A percentile compares a stretch with the other conserved stretches of the same genome.
These are phyloP conservation scores for Caenorhabditis sulstoni DNA, from an alignment of 2,888 invertebrate species.

Conservation along the genomic window DNA sequence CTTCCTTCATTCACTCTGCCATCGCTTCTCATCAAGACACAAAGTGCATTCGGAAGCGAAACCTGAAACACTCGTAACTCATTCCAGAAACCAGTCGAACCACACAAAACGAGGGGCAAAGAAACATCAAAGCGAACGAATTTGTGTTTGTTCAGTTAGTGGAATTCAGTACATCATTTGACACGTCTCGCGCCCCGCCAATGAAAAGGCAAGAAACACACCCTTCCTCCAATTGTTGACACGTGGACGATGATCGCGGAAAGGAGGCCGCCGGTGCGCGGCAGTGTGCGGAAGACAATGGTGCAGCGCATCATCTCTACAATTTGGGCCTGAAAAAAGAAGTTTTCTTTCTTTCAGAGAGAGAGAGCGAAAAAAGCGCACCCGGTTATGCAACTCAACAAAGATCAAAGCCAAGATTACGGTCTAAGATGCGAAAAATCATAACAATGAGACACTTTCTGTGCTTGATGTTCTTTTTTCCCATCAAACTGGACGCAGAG, in stretches of 20 bases:
- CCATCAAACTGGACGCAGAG: not conserved
- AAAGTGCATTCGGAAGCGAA: no score
- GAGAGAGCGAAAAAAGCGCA: not conserved
- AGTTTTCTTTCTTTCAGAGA: slow-evolving; percentile 8
- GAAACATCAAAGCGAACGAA: not conserved
- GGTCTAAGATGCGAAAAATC: not conserved
- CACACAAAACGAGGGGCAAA: not conserved
- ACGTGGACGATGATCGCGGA: slow-evolving; percentile 56
- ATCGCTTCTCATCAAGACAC: no score
- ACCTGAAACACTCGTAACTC: not conserved
- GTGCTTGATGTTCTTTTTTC: not conserved
- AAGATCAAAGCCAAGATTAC: slow-evolving; percentile 16
- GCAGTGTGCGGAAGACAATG: slow-evolving; percentile 38
- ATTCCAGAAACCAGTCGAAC: slow-evolving; percentile 41
- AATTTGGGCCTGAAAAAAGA: slow-evolving; percentile 22
- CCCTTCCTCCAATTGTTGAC: slow-evolving; percentile 46
- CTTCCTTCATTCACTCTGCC: no score
- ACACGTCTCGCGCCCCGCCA: slow-evolving; percentile 30
- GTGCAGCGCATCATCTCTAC: slow-evolving; percentile 17
- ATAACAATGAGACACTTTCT: not conserved
- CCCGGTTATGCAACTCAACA: slow-evolving; percentile 39
- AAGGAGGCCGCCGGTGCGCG: slow-evolving; percentile 3
- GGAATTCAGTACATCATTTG: slow-evolving; percentile 54
- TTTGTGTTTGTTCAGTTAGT: slow-evolving; percentile 32
- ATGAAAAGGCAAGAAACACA: slow-evolving; percentile 29